Base-by-base conservation (phyloP, 2,888 invertebrate genomes). In the Meta bourneti region DNA sequence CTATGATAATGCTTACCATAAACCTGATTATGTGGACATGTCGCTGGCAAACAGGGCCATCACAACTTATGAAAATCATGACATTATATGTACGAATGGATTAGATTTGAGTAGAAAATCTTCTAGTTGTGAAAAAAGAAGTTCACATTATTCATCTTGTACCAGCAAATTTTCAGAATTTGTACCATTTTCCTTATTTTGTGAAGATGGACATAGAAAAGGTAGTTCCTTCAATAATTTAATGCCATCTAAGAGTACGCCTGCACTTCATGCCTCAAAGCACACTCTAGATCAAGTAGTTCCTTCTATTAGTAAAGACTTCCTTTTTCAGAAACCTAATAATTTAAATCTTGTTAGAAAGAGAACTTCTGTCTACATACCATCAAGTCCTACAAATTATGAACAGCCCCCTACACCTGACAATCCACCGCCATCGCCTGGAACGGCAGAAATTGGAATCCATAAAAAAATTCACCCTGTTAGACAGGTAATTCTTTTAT, bases 321-420 rank as follows among this genome's bases (percentile, higher is more conserved):
- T 89, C 71, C 92, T 81, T 71, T 84, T 89, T n/a, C 79, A 74
- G 16, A 93, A 93, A 77, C 93, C 93, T 20, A 92, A 83, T 72
- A 72, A 70, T 71, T 61, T 92, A 49, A 92, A 93, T 81, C 19
- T 89, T n/a, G 90, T 87, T 48, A 84, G 80, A 19, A 93, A 93
- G 83, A 83, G 93, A 93, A 90, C 93, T 48, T 92, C 93, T 11
- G 83, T 92, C 20, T 93, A 93, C 79, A 92, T 96, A 94, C 98
- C 98, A 0, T 95, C 97, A 94, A 98, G 98, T 94, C 98, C 98
- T 49, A 97, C 98, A 82, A 97, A 98, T 94, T 98, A 98, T 94
- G 96, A 97, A 85, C 98, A 98, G 95, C 98, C 98, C 11, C 98
- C 98, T 13, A 98, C 98, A 16, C 98, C 98, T 0, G 98, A 98